phyloP scores from a whole-genome alignment of 2,888 invertebrate genomes.

The Thecophora atra region DNA sequence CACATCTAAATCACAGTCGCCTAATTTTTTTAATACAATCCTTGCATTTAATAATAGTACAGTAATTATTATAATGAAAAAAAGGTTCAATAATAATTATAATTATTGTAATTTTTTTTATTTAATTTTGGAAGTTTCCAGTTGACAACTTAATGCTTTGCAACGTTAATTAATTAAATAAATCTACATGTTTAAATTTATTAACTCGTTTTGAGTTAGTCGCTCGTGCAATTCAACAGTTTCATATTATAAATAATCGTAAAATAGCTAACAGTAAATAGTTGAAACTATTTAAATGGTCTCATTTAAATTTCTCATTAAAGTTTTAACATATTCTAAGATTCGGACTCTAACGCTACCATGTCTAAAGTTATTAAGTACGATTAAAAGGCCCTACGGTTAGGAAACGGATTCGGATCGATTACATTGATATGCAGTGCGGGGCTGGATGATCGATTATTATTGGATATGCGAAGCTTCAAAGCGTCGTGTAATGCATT shows the following conservation, averaged over 20 bases:
- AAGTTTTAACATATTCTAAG: background rate
- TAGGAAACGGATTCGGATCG: constrained; percentile 2
- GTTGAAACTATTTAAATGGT: background rate
- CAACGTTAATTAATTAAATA: background rate
- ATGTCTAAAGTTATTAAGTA: constrained; percentile 20
- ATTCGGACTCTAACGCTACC: background rate
- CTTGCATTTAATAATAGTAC: background rate
- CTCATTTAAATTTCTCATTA: too few species aligned
- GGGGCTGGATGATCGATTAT: background rate
- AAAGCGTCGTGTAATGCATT: background rate
- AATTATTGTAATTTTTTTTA: too few species aligned
- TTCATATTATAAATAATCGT: background rate
- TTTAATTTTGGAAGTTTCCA: background rate
- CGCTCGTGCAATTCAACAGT: background rate
- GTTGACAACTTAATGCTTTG: background rate
- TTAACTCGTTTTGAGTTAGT: background rate
- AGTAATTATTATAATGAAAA: too few species aligned
- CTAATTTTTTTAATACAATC: constrained; percentile 46
- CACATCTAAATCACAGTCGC: constrained; percentile 63
- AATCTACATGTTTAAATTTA: background rate
- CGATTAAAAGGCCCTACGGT: constrained; percentile 19
- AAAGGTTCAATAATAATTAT: too few species aligned
- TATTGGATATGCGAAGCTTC: too few species aligned
- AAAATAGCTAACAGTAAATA: constrained; percentile 1
- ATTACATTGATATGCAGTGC: constrained; percentile 28